Evolutionary conservation across 2,797 vertebrate genomes (phyloP).

Genomic region (Sebastes taczanowskii): DNA sequence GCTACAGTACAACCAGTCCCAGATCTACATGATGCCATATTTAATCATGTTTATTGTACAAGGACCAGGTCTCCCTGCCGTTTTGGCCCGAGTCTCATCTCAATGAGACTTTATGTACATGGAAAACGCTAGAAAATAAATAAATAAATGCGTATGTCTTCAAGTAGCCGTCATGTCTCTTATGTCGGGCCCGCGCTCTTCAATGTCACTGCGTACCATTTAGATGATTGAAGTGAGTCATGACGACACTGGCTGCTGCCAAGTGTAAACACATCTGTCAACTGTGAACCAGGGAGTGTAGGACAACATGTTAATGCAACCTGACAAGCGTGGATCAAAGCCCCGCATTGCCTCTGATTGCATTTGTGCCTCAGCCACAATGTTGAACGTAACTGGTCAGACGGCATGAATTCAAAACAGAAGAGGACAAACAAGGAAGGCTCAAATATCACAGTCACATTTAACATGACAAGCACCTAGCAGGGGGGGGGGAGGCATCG

Average conservation of each 20-base stretch:
- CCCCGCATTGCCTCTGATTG: constrained; percentile 28
- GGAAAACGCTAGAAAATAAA: background rate
- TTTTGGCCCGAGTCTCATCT: background rate
- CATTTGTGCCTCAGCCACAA: constrained; percentile 13
- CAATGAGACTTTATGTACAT: background rate
- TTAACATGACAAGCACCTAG: constrained; percentile 13
- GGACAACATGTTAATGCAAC: constrained; percentile 29
- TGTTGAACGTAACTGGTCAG: background rate
- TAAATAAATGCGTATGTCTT: background rate
- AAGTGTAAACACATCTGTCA: constrained; percentile 25
- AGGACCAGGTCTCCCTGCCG: background rate
- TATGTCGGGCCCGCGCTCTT: background rate
- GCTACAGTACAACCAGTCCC: background rate
- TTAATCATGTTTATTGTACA: background rate
- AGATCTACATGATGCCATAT: background rate
- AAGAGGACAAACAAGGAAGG: background rate
- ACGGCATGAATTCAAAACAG: constrained; percentile 20
- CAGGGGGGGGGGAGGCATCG: background rate
- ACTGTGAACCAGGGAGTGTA: background rate
- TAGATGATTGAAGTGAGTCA: constrained; percentile 40
- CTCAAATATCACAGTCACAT: constrained; percentile 14
- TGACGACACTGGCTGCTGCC: constrained; percentile 34
- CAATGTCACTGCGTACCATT: constrained; percentile 30
- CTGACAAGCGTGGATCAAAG: constrained; percentile 52
- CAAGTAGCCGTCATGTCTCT: constrained; percentile 1